Base-by-base conservation (phyloP, 2,113 vertebrate genomes). In the Donacobius atricapilla region DNA sequence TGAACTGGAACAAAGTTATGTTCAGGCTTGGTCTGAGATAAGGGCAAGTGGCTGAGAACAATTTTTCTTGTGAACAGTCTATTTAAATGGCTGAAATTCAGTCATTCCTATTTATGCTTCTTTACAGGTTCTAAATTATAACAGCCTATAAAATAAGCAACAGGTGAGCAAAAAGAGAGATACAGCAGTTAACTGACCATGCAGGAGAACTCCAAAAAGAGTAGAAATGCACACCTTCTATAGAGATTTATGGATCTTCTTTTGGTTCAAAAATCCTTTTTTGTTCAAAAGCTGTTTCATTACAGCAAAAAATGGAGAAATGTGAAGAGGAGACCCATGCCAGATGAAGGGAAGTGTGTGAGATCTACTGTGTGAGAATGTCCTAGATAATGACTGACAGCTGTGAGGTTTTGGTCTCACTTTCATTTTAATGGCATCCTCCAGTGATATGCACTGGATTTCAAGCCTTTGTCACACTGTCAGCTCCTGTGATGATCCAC, bases 391-490 rank as follows among this genome's bases (percentile, higher is more conserved):
- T 94, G 96, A 96, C 90, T 95, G 90, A 92, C 92, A 93, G 93
- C 93, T 93, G 94, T 0, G 27, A 96, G 96, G 82, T 93, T 97
- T 96, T 85, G 85, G 83, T 94, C 92, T 90, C 64, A 64, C 94
- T 95, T 97, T 97, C 94, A 91, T 97, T 97, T 97, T 97, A 97
- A 96, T 96, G 93, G 92, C 72, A 91, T 95, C 94, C 95, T 95
- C 86, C 88, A 96, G 96, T 89, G 91, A 94, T 90, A 79, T 88
- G 88, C 70, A 96, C 90, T 92, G 92, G 96, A 97, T 96, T 96
- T 93, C 77, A 90, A 90, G 90, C 86, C 66, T 97, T 96, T 96
- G 92, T 97, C 35, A 0, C 39, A 79, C 92, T 83, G 76, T 95
- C 89, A 96, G 91, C 53, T 92, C 86, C 88, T 96, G 69, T 93